A percentile compares a stretch with the other conserved stretches of the same genome.
Conservation (phyloP, 1,140 invertebrate species). For the Drosophila kohkoa region DNA sequence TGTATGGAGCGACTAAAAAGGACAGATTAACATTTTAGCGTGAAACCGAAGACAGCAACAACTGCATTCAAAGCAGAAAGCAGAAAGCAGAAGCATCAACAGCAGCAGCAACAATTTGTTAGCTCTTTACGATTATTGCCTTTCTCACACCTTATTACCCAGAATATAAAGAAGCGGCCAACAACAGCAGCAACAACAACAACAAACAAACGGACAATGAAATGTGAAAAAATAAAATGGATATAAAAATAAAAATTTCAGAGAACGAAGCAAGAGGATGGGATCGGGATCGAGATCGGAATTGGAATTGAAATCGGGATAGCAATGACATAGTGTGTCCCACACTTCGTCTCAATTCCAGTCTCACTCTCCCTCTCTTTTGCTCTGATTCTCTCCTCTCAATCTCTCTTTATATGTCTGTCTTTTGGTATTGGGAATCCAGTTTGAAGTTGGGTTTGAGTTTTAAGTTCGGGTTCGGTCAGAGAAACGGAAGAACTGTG, state of each 20-base stretch:
- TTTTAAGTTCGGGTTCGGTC: background rate
- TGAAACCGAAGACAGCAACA: slow-evolving; percentile 62
- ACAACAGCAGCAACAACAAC: slow-evolving; percentile 22
- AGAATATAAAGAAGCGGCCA: slow-evolving; percentile 76
- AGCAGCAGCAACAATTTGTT: slow-evolving; percentile 80
- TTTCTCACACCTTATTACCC: slow-evolving; percentile 84
- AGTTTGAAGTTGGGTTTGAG: slow-evolving; percentile 9
- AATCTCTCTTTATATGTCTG: background rate
- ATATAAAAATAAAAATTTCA: slow-evolving; percentile 51
- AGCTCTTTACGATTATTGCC: slow-evolving; percentile 84
- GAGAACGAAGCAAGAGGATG: slow-evolving; percentile 58
- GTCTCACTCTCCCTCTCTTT: too few species aligned
- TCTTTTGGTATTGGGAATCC: slow-evolving; percentile 9
- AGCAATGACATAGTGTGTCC: background rate
- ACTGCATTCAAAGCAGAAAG: slow-evolving; percentile 6
- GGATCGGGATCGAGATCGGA: background rate
- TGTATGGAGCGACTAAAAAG: slow-evolving; percentile 47
- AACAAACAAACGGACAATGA: slow-evolving; percentile 65
- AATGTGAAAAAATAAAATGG: slow-evolving; percentile 59
- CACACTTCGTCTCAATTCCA: too few species aligned
- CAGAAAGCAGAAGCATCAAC: slow-evolving; percentile 29
- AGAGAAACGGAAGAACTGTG: slow-evolving; percentile 24
- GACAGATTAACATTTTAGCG: slow-evolving; percentile 80
- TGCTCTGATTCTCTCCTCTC: background rate
- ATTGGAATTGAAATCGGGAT: background rate